These are phyloP conservation scores for Oryctes rhinoceros DNA, from an alignment of 1,140 invertebrate genomes.

Conservation along the genomic window DNA sequence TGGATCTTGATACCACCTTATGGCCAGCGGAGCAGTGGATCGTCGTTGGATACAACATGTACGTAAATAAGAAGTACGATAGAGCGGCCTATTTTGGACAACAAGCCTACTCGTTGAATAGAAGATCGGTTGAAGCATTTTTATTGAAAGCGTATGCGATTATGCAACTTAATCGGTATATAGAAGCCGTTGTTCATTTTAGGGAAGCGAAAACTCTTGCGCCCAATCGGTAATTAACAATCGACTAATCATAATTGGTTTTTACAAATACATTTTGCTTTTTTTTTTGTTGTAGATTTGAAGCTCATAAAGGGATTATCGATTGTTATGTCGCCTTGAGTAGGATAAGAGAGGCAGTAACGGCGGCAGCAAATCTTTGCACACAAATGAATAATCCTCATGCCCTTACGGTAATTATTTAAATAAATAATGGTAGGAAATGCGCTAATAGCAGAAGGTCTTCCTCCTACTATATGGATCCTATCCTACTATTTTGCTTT, in stretches of 20 bases:
- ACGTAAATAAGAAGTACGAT: slow-evolving; percentile 55
- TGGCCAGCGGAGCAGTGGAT: slow-evolving; percentile 58
- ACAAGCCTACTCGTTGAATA: slow-evolving; percentile 59
- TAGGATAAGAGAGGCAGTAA: slow-evolving; percentile 73
- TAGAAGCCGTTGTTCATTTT: slow-evolving; percentile 76
- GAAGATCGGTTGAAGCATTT: slow-evolving; percentile 72
- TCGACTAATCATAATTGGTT: neutral
- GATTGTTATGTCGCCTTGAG: slow-evolving; percentile 75
- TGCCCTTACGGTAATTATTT: slow-evolving; percentile 43
- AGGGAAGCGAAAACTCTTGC: slow-evolving; percentile 74
- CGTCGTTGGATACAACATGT: slow-evolving; percentile 57
- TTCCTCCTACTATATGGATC: too few relatives aligned
- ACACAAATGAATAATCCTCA: slow-evolving; percentile 70
- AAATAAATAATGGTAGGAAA: too few relatives aligned
- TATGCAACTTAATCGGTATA: slow-evolving; percentile 75
- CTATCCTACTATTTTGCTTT: too few relatives aligned
- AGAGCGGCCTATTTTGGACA: slow-evolving; percentile 60
- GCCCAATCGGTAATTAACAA: slow-evolving; percentile 61
- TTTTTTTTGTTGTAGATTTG: slow-evolving; percentile 59
- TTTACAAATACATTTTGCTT: neutral
- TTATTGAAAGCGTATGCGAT: slow-evolving; percentile 77
- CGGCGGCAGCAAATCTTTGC: slow-evolving; percentile 73
- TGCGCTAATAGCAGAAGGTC: too few relatives aligned
- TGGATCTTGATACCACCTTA: slow-evolving; percentile 49
- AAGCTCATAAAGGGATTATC: slow-evolving; percentile 76